Evolutionary conservation across 1,140 invertebrate species (phyloP), one percentile per base, ranked within the genome.

Genomic region (Hormaphis cornu): DNA sequence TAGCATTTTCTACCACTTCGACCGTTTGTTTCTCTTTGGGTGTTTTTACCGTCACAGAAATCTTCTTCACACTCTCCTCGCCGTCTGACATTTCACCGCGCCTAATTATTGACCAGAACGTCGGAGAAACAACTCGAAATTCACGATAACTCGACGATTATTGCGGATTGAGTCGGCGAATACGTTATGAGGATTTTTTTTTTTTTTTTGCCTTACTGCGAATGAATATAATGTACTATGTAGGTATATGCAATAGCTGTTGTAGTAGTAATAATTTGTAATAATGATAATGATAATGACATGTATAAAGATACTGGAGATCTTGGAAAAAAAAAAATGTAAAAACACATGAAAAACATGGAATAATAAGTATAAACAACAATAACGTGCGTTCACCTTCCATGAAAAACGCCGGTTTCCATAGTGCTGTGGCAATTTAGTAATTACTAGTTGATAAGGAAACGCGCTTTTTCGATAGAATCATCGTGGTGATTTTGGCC

Each of bases 31-130:
- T 93, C 80, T 96, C 93, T 83, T 96, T 97, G 37, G 93, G 89
- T 72, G 94, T 97, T 89, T 97, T 97, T 69, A 97, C 89, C 75
- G 88, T 91, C 77, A 98, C 84, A 74, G 85, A 93, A 78, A 97
- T 89, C 80, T 82, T 84, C 74, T 82, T 84, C 52, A 75, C 75
- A 73, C 73, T 73, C 61, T 78, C 76, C 72, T 79, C 77, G 69
- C 71, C 73, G 75, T 79, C 79, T 72, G 79, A 78, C 79, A 79
- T 80, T 72, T 50, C 20, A n/a, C 12, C 10, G 44, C 30, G 30
- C 22, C 9, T n/a, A n/a, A n/a, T n/a, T 66, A 35, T 20, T 33
- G 10, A 66, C 6, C n/a, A 2, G 14, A 16, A 28, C 3, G 20
- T 33, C 33, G 16, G 8, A 33, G 9, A 58, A 40, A 40, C n/a